phyloP scores from a whole-genome alignment of 2,113 vertebrate genomes.

The Charadrius vociferus region DNA sequence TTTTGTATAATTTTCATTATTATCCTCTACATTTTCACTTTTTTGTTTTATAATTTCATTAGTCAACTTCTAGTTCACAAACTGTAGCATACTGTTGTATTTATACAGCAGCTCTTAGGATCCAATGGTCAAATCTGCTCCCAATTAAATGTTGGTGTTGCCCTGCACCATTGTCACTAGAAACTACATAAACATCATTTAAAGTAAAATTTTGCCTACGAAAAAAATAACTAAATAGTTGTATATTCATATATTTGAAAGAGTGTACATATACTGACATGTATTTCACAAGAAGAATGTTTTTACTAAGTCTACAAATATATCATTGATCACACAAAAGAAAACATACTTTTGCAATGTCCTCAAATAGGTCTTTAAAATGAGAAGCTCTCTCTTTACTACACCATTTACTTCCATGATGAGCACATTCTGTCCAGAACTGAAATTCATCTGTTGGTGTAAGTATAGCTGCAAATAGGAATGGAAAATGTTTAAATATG shows the following conservation, averaged over 20 bases:
- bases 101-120: background rate
- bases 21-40: background rate
- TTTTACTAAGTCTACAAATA: background rate
- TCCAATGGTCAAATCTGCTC: background rate
- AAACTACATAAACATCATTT: background rate
- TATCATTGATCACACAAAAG: background rate
- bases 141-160: background rate
- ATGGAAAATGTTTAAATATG: background rate
- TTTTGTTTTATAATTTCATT: background rate
- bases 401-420: constrained; percentile 79
- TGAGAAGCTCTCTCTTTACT: constrained; percentile 84
- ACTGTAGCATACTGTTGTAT: background rate
- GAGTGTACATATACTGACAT: background rate
- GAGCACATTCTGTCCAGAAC: constrained; percentile 88
- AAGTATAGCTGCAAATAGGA: constrained; percentile 84
- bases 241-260: background rate
- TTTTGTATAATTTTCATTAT: background rate
- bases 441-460: constrained; percentile 93
- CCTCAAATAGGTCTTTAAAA: constrained; percentile 88
- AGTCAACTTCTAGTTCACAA: background rate
- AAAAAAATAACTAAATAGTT: background rate
- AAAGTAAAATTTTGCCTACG: background rate
- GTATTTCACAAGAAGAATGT: background rate
- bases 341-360: constrained; percentile 85
- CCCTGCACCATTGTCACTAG: background rate